Base-by-base conservation (phyloP, 2,113 vertebrate genomes). In the Callospermophilus lateralis region DNA sequence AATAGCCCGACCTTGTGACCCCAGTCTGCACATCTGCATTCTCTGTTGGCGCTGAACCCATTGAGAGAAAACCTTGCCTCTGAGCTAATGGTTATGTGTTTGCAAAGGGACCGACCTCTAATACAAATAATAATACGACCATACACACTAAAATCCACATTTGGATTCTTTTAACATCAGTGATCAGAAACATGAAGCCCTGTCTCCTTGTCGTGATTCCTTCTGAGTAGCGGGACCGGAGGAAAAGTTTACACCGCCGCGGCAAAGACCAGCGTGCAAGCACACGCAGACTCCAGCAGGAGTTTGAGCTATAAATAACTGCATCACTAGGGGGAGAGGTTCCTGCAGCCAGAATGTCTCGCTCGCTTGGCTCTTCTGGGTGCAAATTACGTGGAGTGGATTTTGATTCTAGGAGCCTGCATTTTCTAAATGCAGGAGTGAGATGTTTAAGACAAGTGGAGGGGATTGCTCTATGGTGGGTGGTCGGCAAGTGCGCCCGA, bases 241-340 rank as follows among this genome's bases (percentile, higher is more conserved):
- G 93, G 95, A 97, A 97, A 98, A 98, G 97, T 98, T 98, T 98
- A 89, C 93, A 53, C 28, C 5, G 67, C 93, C 3, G n/a, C 42
- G 51, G 94, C 13, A 6, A 45, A 93, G 93, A 93, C 65, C 6
- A 16, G 87, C 45, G 95, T 88, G 30, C 67, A 15, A 37, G 97
- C 91, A 68, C 61, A 3, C 10, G 83, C 90, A 28, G 84, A 77
- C 90, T 70, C 11, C 0, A 37, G 95, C 95, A 9, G 77, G 96
- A 94, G 97, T 95, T 93, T 68, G 93, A 91, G 94, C 97, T 98
- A 94, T 97, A 97, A 98, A 97, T 94, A 97, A 96, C 89, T 96
- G 97, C 97, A 97, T 98, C 97, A 91, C 97, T 97, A 97, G 97
- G 96, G 97, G 98, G 98, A 98, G 97, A 97, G 97, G 93, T 91